phyloP scores from a whole-genome alignment of 2,113 vertebrate species.

The Protobothrops flavoviridis region DNA sequence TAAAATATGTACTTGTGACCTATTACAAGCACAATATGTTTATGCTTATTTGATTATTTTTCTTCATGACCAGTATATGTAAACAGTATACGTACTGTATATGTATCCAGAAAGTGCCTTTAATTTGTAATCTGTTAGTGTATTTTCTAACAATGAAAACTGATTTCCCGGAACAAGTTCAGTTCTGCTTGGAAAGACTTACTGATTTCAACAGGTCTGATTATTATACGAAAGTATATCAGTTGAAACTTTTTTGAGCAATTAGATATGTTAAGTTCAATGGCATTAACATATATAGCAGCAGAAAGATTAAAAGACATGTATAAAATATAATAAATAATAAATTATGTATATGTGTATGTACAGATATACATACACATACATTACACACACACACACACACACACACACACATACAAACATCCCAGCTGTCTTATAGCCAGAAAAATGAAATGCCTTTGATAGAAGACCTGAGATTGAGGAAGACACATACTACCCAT shows the following conservation, averaged over 20 bases:
- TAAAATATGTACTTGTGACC: neutral
- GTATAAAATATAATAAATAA: constrained; percentile 12
- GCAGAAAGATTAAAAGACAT: constrained; percentile 31
- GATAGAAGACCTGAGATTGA: neutral
- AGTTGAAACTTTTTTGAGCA: neutral
- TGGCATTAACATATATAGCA: neutral
- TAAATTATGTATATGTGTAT: neutral
- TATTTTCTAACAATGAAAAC: neutral
- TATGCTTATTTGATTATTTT: neutral
- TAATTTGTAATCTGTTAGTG: neutral
- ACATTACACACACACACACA: too few relatives aligned
- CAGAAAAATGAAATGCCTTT: neutral
- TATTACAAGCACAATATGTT: neutral
- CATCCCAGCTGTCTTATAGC: neutral
- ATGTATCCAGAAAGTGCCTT: neutral
- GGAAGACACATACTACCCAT: too few relatives aligned
- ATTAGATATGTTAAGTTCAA: neutral
- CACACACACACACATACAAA: too few relatives aligned
- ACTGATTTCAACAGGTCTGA: neutral
- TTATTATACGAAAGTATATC: neutral
- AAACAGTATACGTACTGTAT: too few relatives aligned
- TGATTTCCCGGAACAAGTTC: neutral
- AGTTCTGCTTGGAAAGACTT: neutral
- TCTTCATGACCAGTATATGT: neutral
- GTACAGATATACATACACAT: neutral